Evolutionary conservation across 2,113 vertebrate species (phyloP).

Genomic region (Nothocercus nigrocapillus): DNA sequence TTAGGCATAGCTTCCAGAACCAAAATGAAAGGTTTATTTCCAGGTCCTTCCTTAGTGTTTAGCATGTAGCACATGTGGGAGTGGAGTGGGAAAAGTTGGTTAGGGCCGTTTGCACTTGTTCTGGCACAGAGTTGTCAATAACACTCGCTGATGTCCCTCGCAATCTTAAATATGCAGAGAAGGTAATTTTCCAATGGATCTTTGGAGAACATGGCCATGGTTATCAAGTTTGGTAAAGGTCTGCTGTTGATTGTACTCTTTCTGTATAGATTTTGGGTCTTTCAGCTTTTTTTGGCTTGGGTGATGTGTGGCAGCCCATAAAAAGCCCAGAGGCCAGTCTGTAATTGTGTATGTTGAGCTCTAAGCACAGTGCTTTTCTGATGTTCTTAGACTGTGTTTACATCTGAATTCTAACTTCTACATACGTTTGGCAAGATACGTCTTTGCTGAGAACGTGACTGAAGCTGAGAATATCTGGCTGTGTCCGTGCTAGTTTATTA

Average conservation of each 20-base stretch:
- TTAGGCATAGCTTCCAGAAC: not conserved
- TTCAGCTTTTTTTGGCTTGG: not conserved
- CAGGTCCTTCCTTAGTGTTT: not conserved
- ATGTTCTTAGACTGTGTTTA: not conserved
- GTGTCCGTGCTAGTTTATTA: not conserved
- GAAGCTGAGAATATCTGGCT: not conserved
- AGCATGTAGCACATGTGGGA: rapidly evolving
- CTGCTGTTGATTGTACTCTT: not conserved
- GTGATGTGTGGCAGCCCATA: not conserved
- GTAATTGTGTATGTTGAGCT: not conserved
- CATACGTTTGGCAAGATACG: not conserved
- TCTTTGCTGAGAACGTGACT: not conserved
- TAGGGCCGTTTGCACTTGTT: not conserved
- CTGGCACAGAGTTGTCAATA: not conserved
- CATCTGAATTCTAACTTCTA: not conserved
- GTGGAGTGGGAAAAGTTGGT: not conserved
- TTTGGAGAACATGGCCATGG: not conserved
- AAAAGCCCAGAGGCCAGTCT: not conserved
- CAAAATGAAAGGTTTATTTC: not conserved
- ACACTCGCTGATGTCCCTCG: not conserved
- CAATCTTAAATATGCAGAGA: not conserved
- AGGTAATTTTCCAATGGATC: not conserved
- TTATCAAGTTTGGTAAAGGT: not conserved
- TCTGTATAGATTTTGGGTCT: not conserved
- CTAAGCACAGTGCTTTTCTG: not conserved